Evolutionary conservation across 1,140 invertebrate genomes (phyloP), one percentile per base, ranked within the genome.

Genomic region (Orius insidiosus): DNA sequence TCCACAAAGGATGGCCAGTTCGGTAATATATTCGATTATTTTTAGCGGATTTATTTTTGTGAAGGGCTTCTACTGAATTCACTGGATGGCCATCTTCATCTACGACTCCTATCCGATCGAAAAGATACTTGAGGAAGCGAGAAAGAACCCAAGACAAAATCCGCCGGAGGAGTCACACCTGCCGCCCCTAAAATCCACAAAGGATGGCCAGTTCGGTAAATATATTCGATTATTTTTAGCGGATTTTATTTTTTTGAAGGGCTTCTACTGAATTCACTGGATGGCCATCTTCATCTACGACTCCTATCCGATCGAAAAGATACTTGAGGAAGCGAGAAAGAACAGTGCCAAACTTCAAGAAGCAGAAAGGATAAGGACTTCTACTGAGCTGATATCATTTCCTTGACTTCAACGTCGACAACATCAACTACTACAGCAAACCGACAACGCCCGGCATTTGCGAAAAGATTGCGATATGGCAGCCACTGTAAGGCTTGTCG

Each of bases 241-340:
- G 32, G 19, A 30, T 19, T 45, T n/a, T n/a, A 43, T 52, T 14
- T 53, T 65, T 60, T n/a, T 24, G 35, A 56, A 84, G 85, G 61
- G 76, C 78, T 38, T 84, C 81, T 10, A 88, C 85, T 2, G 80
- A 85, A 59, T 89, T 89, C 55, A 86, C 83, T 7, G 85, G 84
- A 11, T 89, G 84, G 84, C 82, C 85, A 8, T 81, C 83, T 5
- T 74, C 78, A 3, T 79, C 81, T 1, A 86, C 84, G 0, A 85
- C 81, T 0, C 82, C 83, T 5, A 77, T 86, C 84, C 81, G 0
- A 80, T 85, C 35, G 81, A 85, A 57, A 82, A 83, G 58, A 61
- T 85, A 1, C 57, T 85, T 34, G 79, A 43, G n/a, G 18, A 16
- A n/a, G 41, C 41, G 5, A 9, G 24, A 5, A 80, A 56, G 16